Conservation (phyloP, 1,140 invertebrate species). For the Catajapyx aquilonaris region DNA sequence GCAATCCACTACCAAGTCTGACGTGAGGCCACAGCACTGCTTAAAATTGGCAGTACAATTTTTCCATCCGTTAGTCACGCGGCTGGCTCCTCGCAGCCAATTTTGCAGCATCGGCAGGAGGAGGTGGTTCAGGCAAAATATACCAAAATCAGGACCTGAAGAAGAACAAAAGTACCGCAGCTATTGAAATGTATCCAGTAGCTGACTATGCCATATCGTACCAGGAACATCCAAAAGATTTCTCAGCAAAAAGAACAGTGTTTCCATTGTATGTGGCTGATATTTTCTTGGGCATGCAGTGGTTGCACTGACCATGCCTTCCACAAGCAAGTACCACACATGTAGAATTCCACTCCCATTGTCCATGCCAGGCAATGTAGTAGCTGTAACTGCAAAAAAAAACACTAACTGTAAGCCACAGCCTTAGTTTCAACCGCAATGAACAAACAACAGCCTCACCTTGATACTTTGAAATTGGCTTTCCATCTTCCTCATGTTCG, state of each 20-base stretch:
- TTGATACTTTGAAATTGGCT: too few relatives aligned
- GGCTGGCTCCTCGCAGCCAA: constrained; percentile 52
- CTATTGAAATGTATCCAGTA: neutral
- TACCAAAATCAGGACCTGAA: constrained; percentile 56
- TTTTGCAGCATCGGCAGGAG: constrained; percentile 72
- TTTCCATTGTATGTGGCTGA: constrained; percentile 68
- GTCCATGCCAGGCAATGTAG: constrained; percentile 45
- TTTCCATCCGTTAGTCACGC: constrained; percentile 44
- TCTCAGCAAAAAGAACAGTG: constrained; percentile 58
- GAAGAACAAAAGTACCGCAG: constrained; percentile 2
- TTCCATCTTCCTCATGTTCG: too few relatives aligned
- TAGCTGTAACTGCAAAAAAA: neutral
- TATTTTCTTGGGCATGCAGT: constrained; percentile 60
- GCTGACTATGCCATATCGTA: constrained; percentile 13
- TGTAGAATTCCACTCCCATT: constrained; percentile 63
- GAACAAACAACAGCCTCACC: too few relatives aligned
- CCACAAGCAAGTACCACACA: constrained; percentile 78
- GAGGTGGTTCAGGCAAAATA: constrained; percentile 76
- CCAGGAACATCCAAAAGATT: constrained; percentile 46
- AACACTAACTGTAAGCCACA: neutral
- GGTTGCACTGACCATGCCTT: constrained; percentile 62
- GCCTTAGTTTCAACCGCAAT: too few relatives aligned
- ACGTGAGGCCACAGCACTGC: constrained; percentile 74
- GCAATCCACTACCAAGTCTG: constrained; percentile 75
- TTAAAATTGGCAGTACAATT: constrained; percentile 68